Conservation (phyloP, 2,888 invertebrate species). For the Diploptera punctata region DNA sequence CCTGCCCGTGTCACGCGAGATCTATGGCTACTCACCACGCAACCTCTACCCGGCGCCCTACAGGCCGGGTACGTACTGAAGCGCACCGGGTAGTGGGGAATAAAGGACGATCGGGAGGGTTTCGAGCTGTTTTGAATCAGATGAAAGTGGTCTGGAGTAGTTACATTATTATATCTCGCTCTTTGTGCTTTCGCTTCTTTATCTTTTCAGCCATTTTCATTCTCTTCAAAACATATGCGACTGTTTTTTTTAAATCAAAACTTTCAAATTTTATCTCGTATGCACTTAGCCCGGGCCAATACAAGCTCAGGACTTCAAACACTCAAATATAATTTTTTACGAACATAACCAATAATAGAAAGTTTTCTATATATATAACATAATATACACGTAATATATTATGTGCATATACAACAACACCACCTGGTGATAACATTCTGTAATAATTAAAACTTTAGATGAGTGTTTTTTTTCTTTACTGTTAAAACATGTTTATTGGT, state of each 20-base stretch:
- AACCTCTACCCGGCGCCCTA: slow-evolving; percentile 83
- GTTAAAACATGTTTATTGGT: slow-evolving; percentile 19
- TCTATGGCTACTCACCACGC: slow-evolving; percentile 89
- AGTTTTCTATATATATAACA: slow-evolving; percentile 25
- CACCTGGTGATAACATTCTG: slow-evolving; percentile 24
- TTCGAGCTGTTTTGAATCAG: not conserved
- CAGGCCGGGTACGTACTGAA: slow-evolving; percentile 82
- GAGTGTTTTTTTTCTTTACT: slow-evolving; percentile 24
- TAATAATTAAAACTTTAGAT: slow-evolving; percentile 13
- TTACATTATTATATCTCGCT: not conserved
- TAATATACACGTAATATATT: slow-evolving; percentile 20
- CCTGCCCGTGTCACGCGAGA: slow-evolving; percentile 88
- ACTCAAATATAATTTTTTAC: not conserved
- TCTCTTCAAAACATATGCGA: slow-evolving; percentile 3
- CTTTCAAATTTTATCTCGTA: no score
- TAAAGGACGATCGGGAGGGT: slow-evolving; percentile 1
- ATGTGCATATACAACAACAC: slow-evolving; percentile 30
- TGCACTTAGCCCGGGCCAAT: not conserved
- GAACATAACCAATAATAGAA: not conserved
- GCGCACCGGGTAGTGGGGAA: not conserved
- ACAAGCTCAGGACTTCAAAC: not conserved
- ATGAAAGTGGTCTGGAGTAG: slow-evolving; percentile 18
- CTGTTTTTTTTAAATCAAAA: no score
- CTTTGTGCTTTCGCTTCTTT: no score
- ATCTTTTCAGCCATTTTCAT: slow-evolving; percentile 17